Evolutionary conservation across 2,797 vertebrate species (phyloP).

Genomic region (Echeneis naucrates): DNA sequence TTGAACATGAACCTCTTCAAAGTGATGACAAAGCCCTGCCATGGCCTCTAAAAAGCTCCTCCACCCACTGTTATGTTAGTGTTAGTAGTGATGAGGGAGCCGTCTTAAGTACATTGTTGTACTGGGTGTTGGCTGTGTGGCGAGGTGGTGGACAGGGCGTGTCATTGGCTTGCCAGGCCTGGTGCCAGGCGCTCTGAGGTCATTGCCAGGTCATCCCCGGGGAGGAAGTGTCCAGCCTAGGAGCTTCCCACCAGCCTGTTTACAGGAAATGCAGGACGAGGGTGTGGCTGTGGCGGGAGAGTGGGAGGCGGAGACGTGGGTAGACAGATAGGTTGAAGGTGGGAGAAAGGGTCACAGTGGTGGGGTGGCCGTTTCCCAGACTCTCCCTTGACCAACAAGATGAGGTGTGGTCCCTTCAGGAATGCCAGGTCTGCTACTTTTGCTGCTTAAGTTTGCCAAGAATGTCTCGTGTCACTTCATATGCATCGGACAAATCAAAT

Average conservation of each 20-base stretch:
- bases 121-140: constrained; percentile 73
- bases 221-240: constrained; percentile 89
- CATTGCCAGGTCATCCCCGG: constrained; percentile 91
- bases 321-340: constrained; percentile 59
- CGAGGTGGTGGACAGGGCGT: constrained; percentile 75
- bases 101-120: constrained; percentile 78
- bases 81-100: constrained; percentile 76
- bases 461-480: constrained; percentile 20
- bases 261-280: constrained; percentile 96
- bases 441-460: constrained; percentile 53
- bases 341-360: constrained; percentile 52
- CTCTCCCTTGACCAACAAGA: constrained; percentile 77
- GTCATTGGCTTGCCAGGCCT: constrained; percentile 77
- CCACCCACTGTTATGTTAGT: constrained; percentile 68
- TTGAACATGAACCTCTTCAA: constrained; percentile 39
- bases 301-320: constrained; percentile 70
- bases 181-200: constrained; percentile 84
- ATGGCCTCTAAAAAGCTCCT: constrained; percentile 57
- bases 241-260: constrained; percentile 88
- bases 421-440: constrained; percentile 74
- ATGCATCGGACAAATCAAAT: too few species aligned
- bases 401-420: constrained; percentile 78
- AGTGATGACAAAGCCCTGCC: constrained; percentile 57
- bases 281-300: constrained; percentile 68
- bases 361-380: constrained; percentile 69